Evolutionary conservation across 2,888 invertebrate species (phyloP).

Genomic region (Orthosia gracilis): DNA sequence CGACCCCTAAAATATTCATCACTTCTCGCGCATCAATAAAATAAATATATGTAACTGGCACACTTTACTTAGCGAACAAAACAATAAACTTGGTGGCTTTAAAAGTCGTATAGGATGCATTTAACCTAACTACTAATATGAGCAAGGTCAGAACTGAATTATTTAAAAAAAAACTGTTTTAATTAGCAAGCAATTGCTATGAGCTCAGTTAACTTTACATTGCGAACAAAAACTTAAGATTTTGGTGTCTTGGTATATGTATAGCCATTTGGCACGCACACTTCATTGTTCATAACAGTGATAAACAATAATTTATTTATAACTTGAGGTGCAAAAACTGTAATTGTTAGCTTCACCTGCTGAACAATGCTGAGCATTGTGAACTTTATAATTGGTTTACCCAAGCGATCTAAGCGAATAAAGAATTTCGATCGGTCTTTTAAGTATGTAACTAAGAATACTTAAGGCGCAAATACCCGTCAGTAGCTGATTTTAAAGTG

Average conservation of each 20-base stretch:
- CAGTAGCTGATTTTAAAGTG: too few relatives aligned
- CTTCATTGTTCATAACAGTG: slow-evolving; percentile 8
- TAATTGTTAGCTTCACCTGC: slow-evolving; percentile 39
- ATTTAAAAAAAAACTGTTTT: slow-evolving; percentile 42
- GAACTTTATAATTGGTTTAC: slow-evolving; percentile 29
- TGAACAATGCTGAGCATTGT: slow-evolving; percentile 27
- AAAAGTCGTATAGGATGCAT: slow-evolving; percentile 28
- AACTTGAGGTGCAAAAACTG: slow-evolving; percentile 31
- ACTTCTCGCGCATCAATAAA: slow-evolving; percentile 8
- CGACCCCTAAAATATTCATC: slow-evolving; percentile 43
- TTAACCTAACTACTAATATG: slow-evolving; percentile 18
- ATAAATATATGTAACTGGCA: slow-evolving; percentile 35
- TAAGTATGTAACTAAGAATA: neutral
- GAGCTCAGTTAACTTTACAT: slow-evolving; percentile 8
- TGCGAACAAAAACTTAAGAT: neutral
- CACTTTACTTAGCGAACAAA: slow-evolving; percentile 27
- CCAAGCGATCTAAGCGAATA: slow-evolving; percentile 9
- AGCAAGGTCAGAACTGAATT: slow-evolving; percentile 47
- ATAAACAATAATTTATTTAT: slow-evolving; percentile 16
- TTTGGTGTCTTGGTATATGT: neutral
- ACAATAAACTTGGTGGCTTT: slow-evolving; percentile 26
- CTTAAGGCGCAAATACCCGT: too few relatives aligned
- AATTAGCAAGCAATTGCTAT: slow-evolving; percentile 34
- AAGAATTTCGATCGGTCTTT: slow-evolving; percentile 1
- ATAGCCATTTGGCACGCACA: neutral